Conservation (phyloP, 30 jellyfish, hydroid and myxozoan species). For the Aurelia coerulea region DNA sequence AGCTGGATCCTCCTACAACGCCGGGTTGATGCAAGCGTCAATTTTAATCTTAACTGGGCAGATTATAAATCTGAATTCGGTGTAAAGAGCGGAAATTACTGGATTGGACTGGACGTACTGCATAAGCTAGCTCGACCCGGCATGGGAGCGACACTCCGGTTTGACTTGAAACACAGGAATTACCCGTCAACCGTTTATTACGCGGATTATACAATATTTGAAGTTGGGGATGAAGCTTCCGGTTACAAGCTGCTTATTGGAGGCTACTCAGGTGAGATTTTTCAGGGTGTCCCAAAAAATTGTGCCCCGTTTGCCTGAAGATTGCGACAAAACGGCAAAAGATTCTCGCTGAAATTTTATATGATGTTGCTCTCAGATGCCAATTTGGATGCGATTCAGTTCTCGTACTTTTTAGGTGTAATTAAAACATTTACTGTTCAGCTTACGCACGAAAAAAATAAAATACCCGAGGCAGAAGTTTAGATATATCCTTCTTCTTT, state of each 20-base stretch:
- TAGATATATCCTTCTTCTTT: too few relatives aligned
- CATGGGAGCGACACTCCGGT: slow-evolving; percentile 21
- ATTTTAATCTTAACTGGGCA: slow-evolving; percentile 30
- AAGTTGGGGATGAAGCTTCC: slow-evolving; percentile 52
- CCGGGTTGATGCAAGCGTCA: slow-evolving; percentile 10
- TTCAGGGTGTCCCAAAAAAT: too few relatives aligned
- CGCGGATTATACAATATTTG: slow-evolving; percentile 46
- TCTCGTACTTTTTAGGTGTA: too few relatives aligned
- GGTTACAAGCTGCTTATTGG: slow-evolving; percentile 22
- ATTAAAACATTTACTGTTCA: too few relatives aligned
- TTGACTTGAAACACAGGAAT: slow-evolving; percentile 35
- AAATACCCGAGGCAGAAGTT: too few relatives aligned
- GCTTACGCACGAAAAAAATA: too few relatives aligned
- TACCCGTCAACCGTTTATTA: slow-evolving; percentile 13
- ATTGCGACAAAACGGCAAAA: too few relatives aligned
- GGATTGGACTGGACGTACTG: slow-evolving; percentile 44
- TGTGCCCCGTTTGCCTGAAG: too few relatives aligned
- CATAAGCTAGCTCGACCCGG: slow-evolving; percentile 29
- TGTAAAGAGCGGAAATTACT: background rate
- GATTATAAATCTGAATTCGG: slow-evolving; percentile 39
- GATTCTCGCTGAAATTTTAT: too few relatives aligned
- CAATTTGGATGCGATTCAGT: too few relatives aligned
- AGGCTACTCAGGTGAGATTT: slow-evolving; percentile 42
- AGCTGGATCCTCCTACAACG: slow-evolving; percentile 63
- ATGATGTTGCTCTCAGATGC: too few relatives aligned